phyloP scores from a whole-genome alignment of 2,797 vertebrate genomes.

The Mallotus villosus region DNA sequence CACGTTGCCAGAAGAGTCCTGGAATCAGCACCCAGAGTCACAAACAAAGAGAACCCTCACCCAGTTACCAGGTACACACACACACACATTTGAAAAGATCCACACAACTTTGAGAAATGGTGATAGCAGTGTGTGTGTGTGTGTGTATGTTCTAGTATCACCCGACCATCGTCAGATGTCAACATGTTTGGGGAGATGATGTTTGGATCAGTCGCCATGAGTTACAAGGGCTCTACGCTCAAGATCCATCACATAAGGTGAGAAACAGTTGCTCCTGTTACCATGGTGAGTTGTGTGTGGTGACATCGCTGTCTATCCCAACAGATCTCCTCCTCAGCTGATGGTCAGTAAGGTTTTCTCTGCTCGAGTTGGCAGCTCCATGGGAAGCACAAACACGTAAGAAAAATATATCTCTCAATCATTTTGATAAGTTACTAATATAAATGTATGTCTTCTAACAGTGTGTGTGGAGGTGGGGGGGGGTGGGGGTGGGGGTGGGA shows the following conservation, averaged over 20 bases:
- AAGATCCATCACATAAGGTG: conserved; percentile 89
- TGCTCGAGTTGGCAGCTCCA: conserved; percentile 80
- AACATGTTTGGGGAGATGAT: conserved; percentile 91
- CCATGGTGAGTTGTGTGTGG: conserved; percentile 20
- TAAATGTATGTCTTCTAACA: background rate
- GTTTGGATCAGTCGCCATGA: conserved; percentile 89
- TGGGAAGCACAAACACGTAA: conserved; percentile 85
- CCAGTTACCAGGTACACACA: conserved; percentile 75
- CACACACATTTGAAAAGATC: background rate
- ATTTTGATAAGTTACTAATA: no score
- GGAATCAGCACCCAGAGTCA: conserved; percentile 43
- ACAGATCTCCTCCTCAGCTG: conserved; percentile 83
- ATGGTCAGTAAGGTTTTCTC: conserved; percentile 91
- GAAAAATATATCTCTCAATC: background rate
- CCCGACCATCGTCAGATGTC: conserved; percentile 82
- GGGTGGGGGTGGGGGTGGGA: no score
- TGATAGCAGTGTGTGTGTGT: background rate
- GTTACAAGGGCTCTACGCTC: conserved; percentile 84
- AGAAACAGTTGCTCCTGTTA: conserved; percentile 31
- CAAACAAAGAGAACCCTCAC: conserved; percentile 65
- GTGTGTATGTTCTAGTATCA: conserved; percentile 69
- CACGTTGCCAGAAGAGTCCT: background rate
- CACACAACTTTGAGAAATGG: background rate
- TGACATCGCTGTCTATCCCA: conserved; percentile 6
- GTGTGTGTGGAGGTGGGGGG: no score